A percentile compares a stretch with the other conserved stretches of the same genome.
Evolutionary conservation across 2,113 vertebrate species (phyloP).

Genomic region (Tretioscincus oriximinensis): DNA sequence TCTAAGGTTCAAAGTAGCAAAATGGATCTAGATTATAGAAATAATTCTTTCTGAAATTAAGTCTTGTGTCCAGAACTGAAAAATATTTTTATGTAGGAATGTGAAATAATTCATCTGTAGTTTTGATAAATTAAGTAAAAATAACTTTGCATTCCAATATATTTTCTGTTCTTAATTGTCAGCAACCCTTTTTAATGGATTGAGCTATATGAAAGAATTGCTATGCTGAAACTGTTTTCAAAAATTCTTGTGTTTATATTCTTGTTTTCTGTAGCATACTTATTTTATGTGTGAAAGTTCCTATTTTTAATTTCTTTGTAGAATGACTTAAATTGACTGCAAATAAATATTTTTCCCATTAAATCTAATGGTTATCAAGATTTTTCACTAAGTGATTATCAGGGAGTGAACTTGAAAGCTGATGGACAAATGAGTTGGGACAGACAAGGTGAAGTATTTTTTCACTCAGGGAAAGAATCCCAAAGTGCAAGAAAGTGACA

Average conservation of each 20-base stretch:
- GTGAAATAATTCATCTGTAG: not conserved
- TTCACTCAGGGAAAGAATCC: no score
- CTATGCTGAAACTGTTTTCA: constrained; percentile 20
- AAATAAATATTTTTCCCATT: constrained; percentile 25
- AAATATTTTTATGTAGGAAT: constrained; percentile 19
- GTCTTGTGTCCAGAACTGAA: not conserved
- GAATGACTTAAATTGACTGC: constrained; percentile 16
- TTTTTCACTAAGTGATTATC: not conserved
- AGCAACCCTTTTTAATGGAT: not conserved
- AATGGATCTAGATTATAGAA: not conserved
- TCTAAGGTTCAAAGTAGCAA: not conserved
- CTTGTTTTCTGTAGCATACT: not conserved
- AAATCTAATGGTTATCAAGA: constrained; percentile 15
- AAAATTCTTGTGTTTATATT: constrained; percentile 31
- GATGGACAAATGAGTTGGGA: no score
- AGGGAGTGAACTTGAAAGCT: not conserved
- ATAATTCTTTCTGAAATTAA: not conserved
- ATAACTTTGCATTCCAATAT: not conserved
- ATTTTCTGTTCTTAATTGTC: not conserved
- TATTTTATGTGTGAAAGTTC: constrained; percentile 11
- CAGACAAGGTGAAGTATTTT: no score
- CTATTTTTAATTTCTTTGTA: constrained; percentile 43
- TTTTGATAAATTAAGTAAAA: not conserved
- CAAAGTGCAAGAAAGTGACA: no score
- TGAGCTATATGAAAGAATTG: not conserved